Conservation (phyloP, 2,113 vertebrate genomes). For the Psilopogon haemacephalus region DNA sequence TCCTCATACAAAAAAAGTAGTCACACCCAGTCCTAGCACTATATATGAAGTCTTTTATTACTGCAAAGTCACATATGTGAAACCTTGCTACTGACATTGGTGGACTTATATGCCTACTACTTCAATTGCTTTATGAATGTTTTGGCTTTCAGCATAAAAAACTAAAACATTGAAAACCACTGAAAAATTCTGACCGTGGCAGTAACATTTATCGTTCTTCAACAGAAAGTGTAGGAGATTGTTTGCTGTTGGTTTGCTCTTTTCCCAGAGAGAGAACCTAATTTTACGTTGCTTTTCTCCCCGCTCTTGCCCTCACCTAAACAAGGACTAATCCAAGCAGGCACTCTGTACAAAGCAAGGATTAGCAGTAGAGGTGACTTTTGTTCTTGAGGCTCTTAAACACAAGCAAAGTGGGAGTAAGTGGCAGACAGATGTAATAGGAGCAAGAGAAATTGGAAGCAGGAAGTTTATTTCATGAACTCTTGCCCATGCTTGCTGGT, state of each 20-base stretch:
- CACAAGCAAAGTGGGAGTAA: background rate
- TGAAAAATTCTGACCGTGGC: constrained; percentile 47
- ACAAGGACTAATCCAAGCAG: background rate
- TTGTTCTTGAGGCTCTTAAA: background rate
- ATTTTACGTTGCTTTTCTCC: constrained; percentile 21
- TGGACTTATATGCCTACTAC: constrained; percentile 66
- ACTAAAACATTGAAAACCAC: constrained; percentile 37
- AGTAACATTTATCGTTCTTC: constrained; percentile 67
- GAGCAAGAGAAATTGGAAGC: background rate
- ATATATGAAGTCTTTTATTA: constrained; percentile 66
- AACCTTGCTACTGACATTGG: constrained; percentile 68
- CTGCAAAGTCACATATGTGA: constrained; percentile 62
- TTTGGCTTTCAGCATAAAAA: constrained; percentile 69
- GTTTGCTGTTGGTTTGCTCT: constrained; percentile 1
- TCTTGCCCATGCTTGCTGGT: background rate
- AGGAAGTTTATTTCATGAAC: background rate
- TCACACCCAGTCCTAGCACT: background rate
- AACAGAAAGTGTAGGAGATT: constrained; percentile 24
- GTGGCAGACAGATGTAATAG: background rate
- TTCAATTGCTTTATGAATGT: constrained; percentile 72
- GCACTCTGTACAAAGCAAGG: background rate
- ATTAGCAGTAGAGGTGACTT: background rate
- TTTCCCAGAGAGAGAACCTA: background rate
- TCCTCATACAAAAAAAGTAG: constrained; percentile 43
- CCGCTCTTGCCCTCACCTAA: background rate